Conservation (phyloP, 2,888 invertebrate genomes). For the Sialis lutaria region DNA sequence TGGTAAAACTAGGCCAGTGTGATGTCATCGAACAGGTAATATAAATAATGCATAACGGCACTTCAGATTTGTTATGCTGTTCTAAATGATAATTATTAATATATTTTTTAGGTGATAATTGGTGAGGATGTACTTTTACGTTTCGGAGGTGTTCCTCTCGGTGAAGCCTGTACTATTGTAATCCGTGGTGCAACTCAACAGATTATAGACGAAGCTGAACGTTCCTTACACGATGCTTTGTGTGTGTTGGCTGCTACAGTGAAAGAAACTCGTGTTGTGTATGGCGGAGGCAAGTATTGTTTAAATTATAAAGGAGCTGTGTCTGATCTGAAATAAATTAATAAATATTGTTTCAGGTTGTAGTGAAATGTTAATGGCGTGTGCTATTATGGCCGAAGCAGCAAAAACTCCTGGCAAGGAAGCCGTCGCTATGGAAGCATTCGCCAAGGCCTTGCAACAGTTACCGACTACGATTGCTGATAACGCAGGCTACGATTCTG, state of each 20-base stretch:
- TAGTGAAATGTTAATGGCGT: conserved; percentile 94
- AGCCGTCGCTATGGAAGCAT: conserved; percentile 91
- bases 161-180: conserved; percentile 94
- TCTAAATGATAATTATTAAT: background rate
- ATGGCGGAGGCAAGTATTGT: conserved; percentile 57
- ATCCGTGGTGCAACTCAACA: conserved; percentile 97
- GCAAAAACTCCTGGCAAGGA: conserved; percentile 90
- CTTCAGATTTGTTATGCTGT: background rate
- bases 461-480: conserved; percentile 94
- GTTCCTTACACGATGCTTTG: conserved; percentile 94
- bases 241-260: conserved; percentile 94
- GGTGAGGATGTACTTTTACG: conserved; percentile 91
- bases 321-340: background rate
- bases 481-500: conserved; percentile 97
- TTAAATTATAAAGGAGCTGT: background rate
- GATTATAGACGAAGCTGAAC: conserved; percentile 95
- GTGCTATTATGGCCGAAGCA: conserved; percentile 70
- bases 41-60: conserved; percentile 13
- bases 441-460: conserved; percentile 73
- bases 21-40: conserved; percentile 90
- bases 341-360: conserved; percentile 35
- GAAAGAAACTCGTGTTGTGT: conserved; percentile 78
- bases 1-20: conserved; percentile 86
- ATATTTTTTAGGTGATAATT: conserved; percentile 58
- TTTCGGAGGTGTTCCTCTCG: conserved; percentile 86